Conservation (phyloP, 2,797 vertebrate species). For the Eurystomus glaucurus region DNA sequence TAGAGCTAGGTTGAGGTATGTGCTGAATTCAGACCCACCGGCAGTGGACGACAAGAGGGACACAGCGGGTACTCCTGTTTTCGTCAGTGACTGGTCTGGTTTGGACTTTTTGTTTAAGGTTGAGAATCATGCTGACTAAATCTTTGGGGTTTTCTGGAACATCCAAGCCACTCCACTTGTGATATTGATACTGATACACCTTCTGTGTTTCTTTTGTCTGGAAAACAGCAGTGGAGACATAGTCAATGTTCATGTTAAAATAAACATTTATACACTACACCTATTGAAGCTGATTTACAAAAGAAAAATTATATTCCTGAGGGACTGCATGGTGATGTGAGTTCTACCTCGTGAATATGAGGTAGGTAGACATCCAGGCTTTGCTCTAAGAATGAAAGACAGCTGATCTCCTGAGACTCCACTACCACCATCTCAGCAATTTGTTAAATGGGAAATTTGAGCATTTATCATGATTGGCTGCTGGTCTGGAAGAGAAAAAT, state of each 20-base stretch:
- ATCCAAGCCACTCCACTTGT: conserved; percentile 85
- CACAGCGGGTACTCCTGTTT: conserved; percentile 54
- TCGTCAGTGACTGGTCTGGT: conserved; percentile 40
- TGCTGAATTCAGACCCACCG: conserved; percentile 79
- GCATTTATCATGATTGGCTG: not conserved
- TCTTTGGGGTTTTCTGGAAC: conserved; percentile 87
- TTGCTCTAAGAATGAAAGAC: not conserved
- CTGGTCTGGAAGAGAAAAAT: not conserved
- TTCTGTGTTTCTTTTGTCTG: conserved; percentile 90
- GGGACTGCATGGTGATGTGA: not conserved
- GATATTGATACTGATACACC: conserved; percentile 91
- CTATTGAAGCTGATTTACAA: not conserved
- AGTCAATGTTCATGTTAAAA: not conserved
- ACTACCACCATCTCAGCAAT: not conserved
- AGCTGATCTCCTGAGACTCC: not conserved
- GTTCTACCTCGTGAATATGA: not conserved
- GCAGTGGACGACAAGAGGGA: conserved; percentile 90
- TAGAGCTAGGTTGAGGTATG: not conserved
- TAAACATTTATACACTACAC: not conserved
- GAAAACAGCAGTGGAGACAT: conserved; percentile 6
- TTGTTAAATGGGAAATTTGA: not conserved
- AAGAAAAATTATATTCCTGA: not conserved
- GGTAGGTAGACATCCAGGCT: not conserved
- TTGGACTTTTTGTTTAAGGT: conserved; percentile 82
- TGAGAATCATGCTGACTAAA: conserved; percentile 87